Evolutionary conservation across 1,140 invertebrate species (phyloP), one percentile per base, ranked within the genome.

Genomic region (Drosophila parabipectinata): DNA sequence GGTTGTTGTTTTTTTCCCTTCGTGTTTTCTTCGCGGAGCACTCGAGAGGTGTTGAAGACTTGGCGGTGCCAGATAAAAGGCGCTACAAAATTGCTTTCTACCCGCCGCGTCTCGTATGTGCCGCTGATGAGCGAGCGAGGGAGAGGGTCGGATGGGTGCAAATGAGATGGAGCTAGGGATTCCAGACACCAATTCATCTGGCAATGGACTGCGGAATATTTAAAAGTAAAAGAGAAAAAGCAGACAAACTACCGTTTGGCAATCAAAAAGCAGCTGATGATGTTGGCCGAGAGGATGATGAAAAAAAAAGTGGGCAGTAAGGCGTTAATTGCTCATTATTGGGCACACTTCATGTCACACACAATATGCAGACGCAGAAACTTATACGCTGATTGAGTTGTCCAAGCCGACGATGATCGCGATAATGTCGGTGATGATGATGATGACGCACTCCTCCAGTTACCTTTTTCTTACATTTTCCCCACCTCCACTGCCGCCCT

Each of bases 301-400:
- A 10, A 37, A 37, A 71, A 66, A 75, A 76, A 79, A 68, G 82
- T 82, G 66, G 83, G 83, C 64, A 88, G 83, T 83, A 87, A 87
- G 76, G 84, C 79, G 83, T 89, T 91, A 91, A 91, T 91, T 91
- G 84, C 81, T 91, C 84, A 91, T 87, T 89, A 89, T 83, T 82
- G 89, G 81, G 84, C 89, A 89, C 89, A 91, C 89, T 91, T 91
- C 89, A 91, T 87, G 84, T 87, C 81, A 85, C 72, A 84, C 61
- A 71, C 60, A 56, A 64, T 68, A 72, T 51, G 72, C 77, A 66
- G 73, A 84, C 54, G 64, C 77, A 85, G 81, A 75, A 62, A 82
- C 50, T 67, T 64, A 71, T 68, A 63, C 52, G 69, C 81, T 87
- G 81, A 85, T 87, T 80, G 82, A 78, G 78, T 79, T 87, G 82